These are phyloP conservation scores for Danio kyathit DNA, from an alignment of 2,797 vertebrate genomes.

Conservation along the genomic window DNA sequence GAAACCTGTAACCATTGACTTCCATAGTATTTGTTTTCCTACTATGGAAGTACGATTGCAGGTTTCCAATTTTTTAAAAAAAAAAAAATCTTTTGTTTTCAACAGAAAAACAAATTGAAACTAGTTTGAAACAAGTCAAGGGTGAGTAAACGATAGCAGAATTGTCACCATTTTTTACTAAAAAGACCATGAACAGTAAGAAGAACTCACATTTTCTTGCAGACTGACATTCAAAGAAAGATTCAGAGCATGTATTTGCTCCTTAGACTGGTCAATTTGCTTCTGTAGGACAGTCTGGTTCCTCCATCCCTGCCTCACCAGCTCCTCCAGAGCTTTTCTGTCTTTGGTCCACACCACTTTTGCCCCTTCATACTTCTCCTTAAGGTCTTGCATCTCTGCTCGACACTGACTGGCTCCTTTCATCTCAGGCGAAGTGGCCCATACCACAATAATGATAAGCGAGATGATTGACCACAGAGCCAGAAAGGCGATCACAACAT, in stretches of 20 bases:
- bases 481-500: slow-evolving; percentile 65
- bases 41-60: too few relatives aligned
- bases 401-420: slow-evolving; percentile 71
- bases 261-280: slow-evolving; percentile 51
- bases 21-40: too few relatives aligned
- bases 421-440: slow-evolving; percentile 76
- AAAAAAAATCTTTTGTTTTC: too few relatives aligned
- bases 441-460: slow-evolving; percentile 77
- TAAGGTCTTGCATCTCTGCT: slow-evolving; percentile 55
- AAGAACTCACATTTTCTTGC: slow-evolving; percentile 69
- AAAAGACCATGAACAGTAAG: too few relatives aligned
- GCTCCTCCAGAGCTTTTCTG: slow-evolving; percentile 69
- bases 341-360: slow-evolving; percentile 57
- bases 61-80: too few relatives aligned
- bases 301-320: slow-evolving; percentile 54
- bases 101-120: too few relatives aligned
- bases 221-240: slow-evolving; percentile 64
- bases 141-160: too few relatives aligned
- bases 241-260: slow-evolving; percentile 63
- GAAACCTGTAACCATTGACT: too few relatives aligned
- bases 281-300: slow-evolving; percentile 44
- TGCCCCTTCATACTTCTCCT: slow-evolving; percentile 56
- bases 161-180: too few relatives aligned
- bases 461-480: slow-evolving; percentile 76
- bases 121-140: too few relatives aligned